A percentile compares a stretch with the other conserved stretches of the same genome.
phyloP scores from a whole-genome alignment of 2,113 vertebrate species.

The Maccullochella peelii region DNA sequence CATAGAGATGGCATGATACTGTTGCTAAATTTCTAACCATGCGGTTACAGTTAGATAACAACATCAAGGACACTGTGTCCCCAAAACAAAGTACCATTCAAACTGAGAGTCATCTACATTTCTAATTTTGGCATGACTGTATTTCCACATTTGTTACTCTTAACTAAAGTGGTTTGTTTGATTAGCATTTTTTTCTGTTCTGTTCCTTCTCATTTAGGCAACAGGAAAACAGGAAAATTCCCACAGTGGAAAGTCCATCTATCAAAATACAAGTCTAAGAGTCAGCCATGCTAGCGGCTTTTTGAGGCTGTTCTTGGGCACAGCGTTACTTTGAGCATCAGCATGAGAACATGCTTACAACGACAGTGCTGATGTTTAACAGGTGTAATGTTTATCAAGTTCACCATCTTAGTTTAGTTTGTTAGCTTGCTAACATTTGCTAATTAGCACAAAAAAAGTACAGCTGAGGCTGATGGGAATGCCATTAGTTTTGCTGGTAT shows the following conservation, averaged over 20 bases:
- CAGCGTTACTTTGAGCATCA: background rate
- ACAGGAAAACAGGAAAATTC: background rate
- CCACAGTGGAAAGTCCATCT: background rate
- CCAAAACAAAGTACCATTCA: conserved; percentile 27
- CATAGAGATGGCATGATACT: conserved; percentile 39
- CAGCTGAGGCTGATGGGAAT: background rate
- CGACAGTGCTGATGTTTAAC: no score
- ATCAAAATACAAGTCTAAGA: background rate
- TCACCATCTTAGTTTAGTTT: background rate
- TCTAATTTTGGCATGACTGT: background rate
- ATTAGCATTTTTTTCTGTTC: background rate
- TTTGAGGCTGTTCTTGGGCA: background rate
- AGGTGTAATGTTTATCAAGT: background rate
- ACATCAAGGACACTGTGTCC: conserved; percentile 36
- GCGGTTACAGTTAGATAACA: conserved; percentile 41
- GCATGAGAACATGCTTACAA: background rate
- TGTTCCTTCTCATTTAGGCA: background rate
- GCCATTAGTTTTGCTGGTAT: background rate
- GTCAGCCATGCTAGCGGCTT: background rate
- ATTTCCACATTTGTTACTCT: background rate
- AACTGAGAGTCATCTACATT: background rate
- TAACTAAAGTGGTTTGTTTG: background rate
- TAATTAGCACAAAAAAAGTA: background rate
- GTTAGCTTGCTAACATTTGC: background rate
- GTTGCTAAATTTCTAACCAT: conserved; percentile 33